phyloP scores from a whole-genome alignment of 1,140 invertebrate species.

The Sycobia sp. region DNA sequence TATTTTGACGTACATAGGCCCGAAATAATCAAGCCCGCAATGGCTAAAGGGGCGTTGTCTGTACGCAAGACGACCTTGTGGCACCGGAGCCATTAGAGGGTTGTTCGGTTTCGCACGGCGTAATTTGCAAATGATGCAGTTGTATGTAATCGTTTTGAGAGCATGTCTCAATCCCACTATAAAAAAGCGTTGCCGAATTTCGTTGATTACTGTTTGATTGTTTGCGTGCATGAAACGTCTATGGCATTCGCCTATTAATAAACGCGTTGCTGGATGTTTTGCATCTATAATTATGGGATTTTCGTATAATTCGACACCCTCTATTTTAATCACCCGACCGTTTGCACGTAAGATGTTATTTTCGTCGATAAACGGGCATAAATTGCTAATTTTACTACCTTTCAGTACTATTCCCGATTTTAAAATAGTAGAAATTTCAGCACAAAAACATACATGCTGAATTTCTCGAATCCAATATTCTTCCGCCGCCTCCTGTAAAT shows the following conservation, averaged over 20 bases:
- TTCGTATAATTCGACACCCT: background rate
- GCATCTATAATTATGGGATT: background rate
- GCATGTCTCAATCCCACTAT: too few relatives aligned
- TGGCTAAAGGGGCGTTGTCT: slow-evolving; percentile 39
- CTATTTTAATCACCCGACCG: background rate
- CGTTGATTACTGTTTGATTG: too few relatives aligned
- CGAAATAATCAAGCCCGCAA: slow-evolving; percentile 47
- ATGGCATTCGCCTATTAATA: too few relatives aligned
- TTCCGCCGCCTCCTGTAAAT: background rate
- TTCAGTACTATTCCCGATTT: background rate
- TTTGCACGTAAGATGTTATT: background rate
- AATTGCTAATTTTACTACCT: background rate
- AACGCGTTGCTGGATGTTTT: too few relatives aligned
- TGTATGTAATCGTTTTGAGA: too few relatives aligned
- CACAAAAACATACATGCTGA: too few relatives aligned
- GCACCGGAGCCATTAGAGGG: slow-evolving; percentile 26
- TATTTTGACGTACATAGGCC: slow-evolving; percentile 41
- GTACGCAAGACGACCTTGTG: slow-evolving; percentile 24
- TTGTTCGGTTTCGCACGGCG: background rate
- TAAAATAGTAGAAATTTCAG: background rate
- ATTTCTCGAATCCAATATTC: background rate
- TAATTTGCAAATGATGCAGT: slow-evolving; percentile 7
- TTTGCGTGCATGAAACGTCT: too few relatives aligned
- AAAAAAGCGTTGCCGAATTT: too few relatives aligned
- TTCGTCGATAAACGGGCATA: background rate